phyloP scores from a whole-genome alignment of 2,888 invertebrate genomes.

The Sinhomidia bicolor region DNA sequence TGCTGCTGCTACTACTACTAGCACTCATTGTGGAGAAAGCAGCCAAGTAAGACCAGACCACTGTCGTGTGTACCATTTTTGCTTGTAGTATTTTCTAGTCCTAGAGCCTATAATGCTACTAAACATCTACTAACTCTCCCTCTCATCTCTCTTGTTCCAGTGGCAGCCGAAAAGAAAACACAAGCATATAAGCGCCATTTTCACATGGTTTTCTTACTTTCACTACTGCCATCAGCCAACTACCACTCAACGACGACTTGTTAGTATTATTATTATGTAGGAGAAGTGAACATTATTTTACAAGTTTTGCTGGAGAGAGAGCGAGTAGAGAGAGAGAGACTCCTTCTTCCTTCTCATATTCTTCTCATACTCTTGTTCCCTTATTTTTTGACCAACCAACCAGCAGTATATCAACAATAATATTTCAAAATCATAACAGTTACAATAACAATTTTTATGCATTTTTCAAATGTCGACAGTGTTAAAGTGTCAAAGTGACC shows the following conservation, averaged over 20 bases:
- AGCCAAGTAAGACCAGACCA: background rate
- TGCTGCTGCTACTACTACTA: no score
- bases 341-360: no score
- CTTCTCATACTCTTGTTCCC: background rate
- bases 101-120: no score
- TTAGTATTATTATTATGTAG: conserved; percentile 33
- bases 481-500: conserved; percentile 61
- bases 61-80: no score
- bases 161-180: no score
- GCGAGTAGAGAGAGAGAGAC: no score
- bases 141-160: background rate
- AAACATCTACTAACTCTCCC: background rate
- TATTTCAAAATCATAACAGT: conserved; percentile 60
- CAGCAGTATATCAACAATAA: no score
- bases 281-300: background rate
- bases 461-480: conserved; percentile 68
- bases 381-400: background rate
- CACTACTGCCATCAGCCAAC: no score
- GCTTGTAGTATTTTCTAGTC: no score
- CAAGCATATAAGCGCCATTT: conserved; percentile 72
- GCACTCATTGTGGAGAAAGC: conserved; percentile 60
- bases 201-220: conserved; percentile 67
- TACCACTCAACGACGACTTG: conserved; percentile 44
- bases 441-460: conserved; percentile 55
- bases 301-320: background rate